Evolutionary conservation across 2,797 vertebrate species (phyloP), one percentile per base, ranked within the genome.

Genomic region (Aselliscus stoliczkanus): DNA sequence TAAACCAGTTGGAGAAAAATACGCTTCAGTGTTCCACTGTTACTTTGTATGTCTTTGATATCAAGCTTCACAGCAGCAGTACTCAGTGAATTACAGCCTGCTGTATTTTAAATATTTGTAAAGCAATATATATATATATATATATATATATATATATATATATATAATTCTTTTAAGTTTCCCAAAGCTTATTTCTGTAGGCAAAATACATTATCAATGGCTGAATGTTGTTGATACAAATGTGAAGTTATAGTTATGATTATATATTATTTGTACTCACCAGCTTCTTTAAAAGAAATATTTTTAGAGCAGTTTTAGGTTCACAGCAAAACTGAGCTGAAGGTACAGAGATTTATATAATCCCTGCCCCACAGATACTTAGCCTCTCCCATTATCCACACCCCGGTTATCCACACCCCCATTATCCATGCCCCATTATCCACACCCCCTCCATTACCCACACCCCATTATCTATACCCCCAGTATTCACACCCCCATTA

Each of bases 91-190:
- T 70, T 81, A 7, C 25, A 84, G 21, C 10, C 25, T 82, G n/a
- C 31, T 81, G 7, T 70, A 37, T 54, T 89, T 89, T 37, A 82
- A 37, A 82, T 79, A n/a, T 56, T 62, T 87, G 4, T 62, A 34
- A 93, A 82, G n/a, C 93, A 97, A 75, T 50, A 31, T 42, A 42
- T 80, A 60, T 86, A 18, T n/a, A n/a, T n/a, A n/a, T n/a, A n/a
- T n/a, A n/a, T n/a, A n/a, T n/a, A n/a, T n/a, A n/a, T n/a, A n/a
- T n/a, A n/a, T n/a, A n/a, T n/a, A n/a, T n/a, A n/a, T n/a, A n/a
- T n/a, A 42, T 80, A 60, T 86, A 18, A 10, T 42, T 92, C 52
- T 17, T 60, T n/a, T 90, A 70, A 94, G 56, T 8, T 44, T 21
- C 44, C 58, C 4, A 56, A 90, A 54, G 42, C 29, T 73, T 96